A percentile compares a stretch with the other conserved stretches of the same genome.
These are phyloP conservation scores for Drosophila formosana DNA, from an alignment of 2,888 invertebrate species.

Conservation along the genomic window DNA sequence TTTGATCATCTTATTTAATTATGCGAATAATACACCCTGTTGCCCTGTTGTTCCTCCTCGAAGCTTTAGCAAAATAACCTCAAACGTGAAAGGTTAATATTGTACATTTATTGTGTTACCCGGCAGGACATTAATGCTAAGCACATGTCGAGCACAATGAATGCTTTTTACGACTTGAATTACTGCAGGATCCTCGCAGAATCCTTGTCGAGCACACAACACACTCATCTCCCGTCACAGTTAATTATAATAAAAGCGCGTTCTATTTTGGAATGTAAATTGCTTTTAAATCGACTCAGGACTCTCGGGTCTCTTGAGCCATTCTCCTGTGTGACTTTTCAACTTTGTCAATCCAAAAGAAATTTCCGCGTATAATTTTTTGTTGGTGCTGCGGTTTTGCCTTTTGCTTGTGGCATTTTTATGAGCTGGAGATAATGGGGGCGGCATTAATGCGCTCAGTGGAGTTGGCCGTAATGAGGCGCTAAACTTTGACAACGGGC, in stretches of 20 bases:
- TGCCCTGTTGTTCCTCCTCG: neutral
- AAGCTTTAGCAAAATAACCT: neutral
- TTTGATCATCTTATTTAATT: neutral
- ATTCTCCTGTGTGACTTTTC: conserved; percentile 46
- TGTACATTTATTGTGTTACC: conserved; percentile 9
- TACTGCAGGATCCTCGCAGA: neutral
- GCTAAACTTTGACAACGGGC: conserved; percentile 48
- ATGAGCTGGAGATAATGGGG: conserved; percentile 46
- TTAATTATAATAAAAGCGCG: conserved; percentile 72
- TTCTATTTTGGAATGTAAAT: conserved; percentile 74
- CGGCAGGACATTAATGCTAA: conserved; percentile 21
- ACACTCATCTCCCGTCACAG: conserved; percentile 27
- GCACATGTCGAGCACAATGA: conserved; percentile 17
- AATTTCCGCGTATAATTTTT: conserved; percentile 25
- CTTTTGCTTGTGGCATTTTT: conserved; percentile 55
- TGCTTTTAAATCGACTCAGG: conserved; percentile 68
- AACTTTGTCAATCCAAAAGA: conserved; percentile 58
- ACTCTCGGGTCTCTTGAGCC: neutral
- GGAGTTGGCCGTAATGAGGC: conserved; percentile 32
- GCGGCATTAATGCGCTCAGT: conserved; percentile 32
- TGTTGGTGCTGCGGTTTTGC: neutral
- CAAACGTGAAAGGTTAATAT: neutral
- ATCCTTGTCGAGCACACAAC: neutral
- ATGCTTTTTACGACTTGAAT: conserved; percentile 14
- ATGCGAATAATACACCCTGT: neutral